phyloP scores from a whole-genome alignment of 2,113 vertebrate genomes.

The Leiothrix lutea region DNA sequence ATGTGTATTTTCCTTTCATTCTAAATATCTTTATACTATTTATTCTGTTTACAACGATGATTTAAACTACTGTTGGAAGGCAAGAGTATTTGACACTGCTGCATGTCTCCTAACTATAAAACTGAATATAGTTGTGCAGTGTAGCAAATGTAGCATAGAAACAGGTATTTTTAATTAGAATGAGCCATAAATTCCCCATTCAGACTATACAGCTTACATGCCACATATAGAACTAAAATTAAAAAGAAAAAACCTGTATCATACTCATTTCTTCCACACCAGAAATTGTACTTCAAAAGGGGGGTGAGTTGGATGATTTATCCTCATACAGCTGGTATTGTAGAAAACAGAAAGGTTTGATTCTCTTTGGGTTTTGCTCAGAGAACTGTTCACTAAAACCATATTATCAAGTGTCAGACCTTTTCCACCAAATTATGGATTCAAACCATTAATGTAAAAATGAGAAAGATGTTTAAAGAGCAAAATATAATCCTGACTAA shows the following conservation, averaged over 20 bases:
- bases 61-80: background rate
- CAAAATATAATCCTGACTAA: background rate
- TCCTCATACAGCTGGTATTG: background rate
- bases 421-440: background rate
- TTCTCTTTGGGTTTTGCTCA: background rate
- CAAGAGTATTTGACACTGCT: background rate
- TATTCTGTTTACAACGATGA: background rate
- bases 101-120: background rate
- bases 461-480: background rate
- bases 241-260: background rate
- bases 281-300: background rate
- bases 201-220: background rate
- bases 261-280: slow-evolving; percentile 28
- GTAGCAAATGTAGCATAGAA: background rate
- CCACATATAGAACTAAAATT: background rate
- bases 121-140: background rate
- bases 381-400: background rate
- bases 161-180: background rate
- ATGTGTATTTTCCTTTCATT: background rate
- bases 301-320: background rate
- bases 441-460: background rate
- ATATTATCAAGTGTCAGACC: background rate
- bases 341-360: background rate
- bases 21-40: background rate
- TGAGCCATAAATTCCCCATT: background rate